phyloP scores from a whole-genome alignment of 1,140 invertebrate genomes.

The Babylonia areolata region DNA sequence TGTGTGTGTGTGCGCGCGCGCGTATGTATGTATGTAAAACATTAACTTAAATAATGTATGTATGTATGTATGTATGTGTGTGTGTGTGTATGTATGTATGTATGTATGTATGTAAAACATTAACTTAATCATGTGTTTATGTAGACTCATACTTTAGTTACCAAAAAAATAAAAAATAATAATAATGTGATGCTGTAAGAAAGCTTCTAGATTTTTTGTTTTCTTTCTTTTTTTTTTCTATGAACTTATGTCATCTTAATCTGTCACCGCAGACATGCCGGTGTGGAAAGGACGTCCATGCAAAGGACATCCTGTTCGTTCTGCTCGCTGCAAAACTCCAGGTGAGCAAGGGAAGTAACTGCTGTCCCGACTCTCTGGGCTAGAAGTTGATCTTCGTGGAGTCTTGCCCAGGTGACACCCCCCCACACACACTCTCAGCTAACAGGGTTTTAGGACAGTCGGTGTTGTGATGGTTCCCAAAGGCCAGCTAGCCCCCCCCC shows the following conservation, averaged over 20 bases:
- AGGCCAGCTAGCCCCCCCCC: too few species aligned
- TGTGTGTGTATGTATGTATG: background rate
- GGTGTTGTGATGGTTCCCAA: too few species aligned
- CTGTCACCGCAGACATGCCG: background rate
- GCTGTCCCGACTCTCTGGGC: too few species aligned
- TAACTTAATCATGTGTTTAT: background rate
- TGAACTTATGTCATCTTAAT: too few species aligned
- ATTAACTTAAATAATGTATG: too few species aligned
- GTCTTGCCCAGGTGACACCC: too few species aligned
- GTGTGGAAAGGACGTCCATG: background rate
- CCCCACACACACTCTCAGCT: too few species aligned
- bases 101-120: conserved; percentile 4
- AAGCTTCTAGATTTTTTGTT: background rate
- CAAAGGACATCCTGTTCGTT: background rate
- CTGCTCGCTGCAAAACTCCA: too few species aligned
- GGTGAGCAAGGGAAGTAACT: too few species aligned
- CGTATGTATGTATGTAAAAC: background rate
- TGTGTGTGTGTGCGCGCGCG: background rate
- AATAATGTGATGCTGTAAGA: background rate
- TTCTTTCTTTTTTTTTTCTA: background rate
- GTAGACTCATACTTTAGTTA: background rate
- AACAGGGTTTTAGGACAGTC: too few species aligned
- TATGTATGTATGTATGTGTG: conserved; percentile 19
- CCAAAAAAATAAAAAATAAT: background rate
- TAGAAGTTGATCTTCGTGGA: too few species aligned